Evolutionary conservation across 2,888 invertebrate genomes (phyloP).

Genomic region (Priapulus caudatus): DNA sequence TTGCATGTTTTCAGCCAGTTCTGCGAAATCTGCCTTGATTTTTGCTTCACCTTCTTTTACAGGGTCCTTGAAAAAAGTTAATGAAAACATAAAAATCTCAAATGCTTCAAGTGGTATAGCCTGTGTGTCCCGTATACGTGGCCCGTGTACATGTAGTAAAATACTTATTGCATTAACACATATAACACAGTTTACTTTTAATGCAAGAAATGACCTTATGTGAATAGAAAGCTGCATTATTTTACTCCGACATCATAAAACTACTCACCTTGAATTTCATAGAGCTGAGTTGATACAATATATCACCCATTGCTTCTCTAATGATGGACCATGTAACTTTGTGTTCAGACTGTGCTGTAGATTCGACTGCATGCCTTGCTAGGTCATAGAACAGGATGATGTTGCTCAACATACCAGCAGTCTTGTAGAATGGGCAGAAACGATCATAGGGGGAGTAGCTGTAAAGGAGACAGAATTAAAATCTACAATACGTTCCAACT

Average conservation of each 20-base stretch:
- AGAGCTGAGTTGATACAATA: conserved; percentile 89
- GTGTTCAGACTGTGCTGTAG: conserved; percentile 95
- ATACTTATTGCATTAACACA: too few relatives aligned
- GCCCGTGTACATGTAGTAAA: not conserved
- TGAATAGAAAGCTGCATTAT: too few relatives aligned
- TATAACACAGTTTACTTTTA: too few relatives aligned
- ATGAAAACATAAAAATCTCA: conserved; percentile 6
- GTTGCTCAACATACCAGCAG: conserved; percentile 95
- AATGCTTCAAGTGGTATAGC: conserved; percentile 9
- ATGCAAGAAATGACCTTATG: too few relatives aligned
- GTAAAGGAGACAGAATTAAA: too few relatives aligned
- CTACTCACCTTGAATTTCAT: conserved; percentile 98
- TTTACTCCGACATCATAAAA: too few relatives aligned
- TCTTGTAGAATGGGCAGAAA: conserved; percentile 99
- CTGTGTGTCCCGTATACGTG: not conserved
- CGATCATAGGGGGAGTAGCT: conserved; percentile 80
- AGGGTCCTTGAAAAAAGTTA: conserved; percentile 59
- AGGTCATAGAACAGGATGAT: conserved; percentile 97
- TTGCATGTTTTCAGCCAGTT: conserved; percentile 89
- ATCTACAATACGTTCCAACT: too few relatives aligned
- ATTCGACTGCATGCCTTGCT: conserved; percentile 93
- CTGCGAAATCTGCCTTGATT: conserved; percentile 92
- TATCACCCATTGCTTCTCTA: conserved; percentile 88
- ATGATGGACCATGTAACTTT: conserved; percentile 98
- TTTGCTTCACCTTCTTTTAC: conserved; percentile 95